phyloP scores from a whole-genome alignment of 2,797 vertebrate genomes.

The Microctenopoma steveboyesi region DNA sequence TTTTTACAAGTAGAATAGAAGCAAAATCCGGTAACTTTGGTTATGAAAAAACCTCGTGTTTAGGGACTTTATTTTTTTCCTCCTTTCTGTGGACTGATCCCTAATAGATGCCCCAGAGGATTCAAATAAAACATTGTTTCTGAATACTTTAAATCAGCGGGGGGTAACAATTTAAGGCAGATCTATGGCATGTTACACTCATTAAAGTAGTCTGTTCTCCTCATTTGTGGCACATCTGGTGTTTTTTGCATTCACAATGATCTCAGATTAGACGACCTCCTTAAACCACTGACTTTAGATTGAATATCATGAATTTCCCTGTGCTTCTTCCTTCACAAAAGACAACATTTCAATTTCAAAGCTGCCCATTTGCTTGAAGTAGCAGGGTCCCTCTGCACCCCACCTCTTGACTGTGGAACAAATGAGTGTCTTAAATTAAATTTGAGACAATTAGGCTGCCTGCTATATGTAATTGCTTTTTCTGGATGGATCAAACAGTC shows the following conservation, averaged over 20 bases:
- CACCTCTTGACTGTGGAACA: constrained; percentile 55
- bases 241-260: constrained; percentile 8
- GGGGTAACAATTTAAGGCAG: constrained; percentile 4
- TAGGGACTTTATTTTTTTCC: neutral
- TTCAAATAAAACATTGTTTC: neutral
- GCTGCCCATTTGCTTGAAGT: constrained; percentile 51
- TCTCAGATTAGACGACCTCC: constrained; percentile 37
- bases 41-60: neutral
- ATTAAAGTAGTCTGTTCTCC: constrained; percentile 8
- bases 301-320: constrained; percentile 22
- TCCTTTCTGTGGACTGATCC: neutral
- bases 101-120: neutral
- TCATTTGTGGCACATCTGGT: constrained; percentile 22
- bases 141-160: neutral
- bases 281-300: constrained; percentile 41
- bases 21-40: constrained; percentile 1
- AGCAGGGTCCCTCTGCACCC: constrained; percentile 42
- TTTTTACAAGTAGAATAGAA: constrained; percentile 8
- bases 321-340: constrained; percentile 47
- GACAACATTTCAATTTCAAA: constrained; percentile 72
- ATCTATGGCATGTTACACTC: neutral
- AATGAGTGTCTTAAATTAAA: constrained; percentile 70
- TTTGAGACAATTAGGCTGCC: constrained; percentile 68
- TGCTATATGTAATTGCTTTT: constrained; percentile 69
- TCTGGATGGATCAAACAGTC: constrained; percentile 60